Percentiles rank a stretch among this genome's conserved stretches.
Conservation (phyloP, 1,140 invertebrate species). For the Contarinia nasturtii region DNA sequence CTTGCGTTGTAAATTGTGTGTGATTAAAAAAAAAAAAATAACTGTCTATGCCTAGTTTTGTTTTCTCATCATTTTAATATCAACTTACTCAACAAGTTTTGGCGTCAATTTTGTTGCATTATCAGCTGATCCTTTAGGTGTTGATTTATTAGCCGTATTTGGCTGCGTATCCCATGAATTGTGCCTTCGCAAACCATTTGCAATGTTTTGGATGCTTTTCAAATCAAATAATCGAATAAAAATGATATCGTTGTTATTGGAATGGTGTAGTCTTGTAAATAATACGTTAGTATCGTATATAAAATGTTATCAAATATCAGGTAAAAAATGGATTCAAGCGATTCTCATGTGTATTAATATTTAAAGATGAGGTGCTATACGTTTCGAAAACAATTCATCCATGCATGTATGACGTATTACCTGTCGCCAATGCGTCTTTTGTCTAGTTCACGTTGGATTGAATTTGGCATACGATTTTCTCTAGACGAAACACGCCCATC, state of each 20-base stretch:
- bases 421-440: conserved; percentile 33
- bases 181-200: not conserved
- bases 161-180: not conserved
- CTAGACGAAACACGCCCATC: conserved; percentile 4
- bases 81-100: conserved; percentile 1
- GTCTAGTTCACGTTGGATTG: conserved; percentile 35
- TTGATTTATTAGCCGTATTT: not conserved
- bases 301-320: too few species aligned
- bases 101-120: not conserved
- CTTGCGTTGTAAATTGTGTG: not conserved
- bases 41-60: not conserved
- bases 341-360: too few species aligned
- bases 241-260: too few species aligned
- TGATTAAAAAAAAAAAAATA: not conserved
- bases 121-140: not conserved
- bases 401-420: not conserved
- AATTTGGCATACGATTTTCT: conserved; percentile 26
- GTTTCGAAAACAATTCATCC: too few species aligned
- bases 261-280: too few species aligned
- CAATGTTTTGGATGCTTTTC: conserved; percentile 1
- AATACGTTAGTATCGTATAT: too few species aligned
- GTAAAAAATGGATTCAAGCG: not conserved
- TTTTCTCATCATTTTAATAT: too few species aligned
- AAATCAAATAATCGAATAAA: too few species aligned
- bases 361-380: too few species aligned